Base-by-base conservation (phyloP, 2,113 vertebrate genomes). In the Rhizomys pruinosus region DNA sequence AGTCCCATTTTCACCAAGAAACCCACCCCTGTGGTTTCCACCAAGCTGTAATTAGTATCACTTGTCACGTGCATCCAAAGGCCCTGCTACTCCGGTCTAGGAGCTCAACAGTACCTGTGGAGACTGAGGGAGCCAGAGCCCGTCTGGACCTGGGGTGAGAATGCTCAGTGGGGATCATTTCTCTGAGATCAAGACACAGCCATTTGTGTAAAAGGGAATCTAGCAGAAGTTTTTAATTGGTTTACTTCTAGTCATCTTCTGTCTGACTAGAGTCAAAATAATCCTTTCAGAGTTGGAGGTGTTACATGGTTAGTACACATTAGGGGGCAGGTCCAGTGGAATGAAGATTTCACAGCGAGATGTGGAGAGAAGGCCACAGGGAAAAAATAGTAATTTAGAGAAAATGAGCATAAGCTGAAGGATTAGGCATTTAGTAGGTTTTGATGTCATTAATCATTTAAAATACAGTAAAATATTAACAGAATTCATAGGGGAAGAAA, bases 1-100 rank as follows among this genome's bases (percentile, higher is more conserved):
- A 20, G 78, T 92, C 37, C 74, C 39, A 72, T 77, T 93, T 90
- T 94, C 22, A 27, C 57, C 73, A 89, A 82, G 77, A 92, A 69
- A 19, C 52, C 42, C 52, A 69, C 34, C 86, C 47, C 8, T 2
- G 47, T n/a, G 63, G 52, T 85, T 88, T 85, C 69, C 4, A 3
- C 1, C 7, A 44, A n/a, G 44, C 61, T 73, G 42, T 69, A 47
- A 63, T 92, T 78, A 42, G 12, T 25, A 55, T 32, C 32, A 52
- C n/a, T 71, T 80, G 93, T 44, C n/a, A 11, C 25, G 0, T 20
- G 34, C 12, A 10, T 59, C 84, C 37, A 19, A 66, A 81, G 64
- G 22, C 34, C 22, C 42, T 42, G 29, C 63, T 39, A 52, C 81
- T 80, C 66, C 85, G n/a, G 27, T 81, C 79, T 1, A 0, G 0